A percentile compares a stretch with the other conserved stretches of the same genome.
Conservation (phyloP, 2,888 invertebrate genomes). For the Adelphocoris suturalis region DNA sequence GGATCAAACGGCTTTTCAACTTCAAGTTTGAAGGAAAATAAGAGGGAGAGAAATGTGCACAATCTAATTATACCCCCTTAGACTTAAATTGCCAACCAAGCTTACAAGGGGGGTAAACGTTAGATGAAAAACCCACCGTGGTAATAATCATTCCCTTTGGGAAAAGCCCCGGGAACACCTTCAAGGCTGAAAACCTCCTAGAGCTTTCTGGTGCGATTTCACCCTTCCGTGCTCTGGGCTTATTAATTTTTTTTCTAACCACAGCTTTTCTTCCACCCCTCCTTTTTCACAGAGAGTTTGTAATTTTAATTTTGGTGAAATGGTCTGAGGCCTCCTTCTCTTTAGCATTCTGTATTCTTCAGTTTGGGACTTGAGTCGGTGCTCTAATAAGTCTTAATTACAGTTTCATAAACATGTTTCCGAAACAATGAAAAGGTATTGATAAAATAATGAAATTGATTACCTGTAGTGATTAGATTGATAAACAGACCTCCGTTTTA, state of each 20-base stretch:
- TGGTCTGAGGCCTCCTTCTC: background rate
- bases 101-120: conserved; percentile 43
- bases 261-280: background rate
- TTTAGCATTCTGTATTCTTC: background rate
- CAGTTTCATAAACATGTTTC: too few species aligned
- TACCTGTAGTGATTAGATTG: too few species aligned
- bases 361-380: background rate
- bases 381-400: background rate
- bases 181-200: conserved; percentile 30
- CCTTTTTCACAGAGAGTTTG: conserved; percentile 41
- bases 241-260: conserved; percentile 62
- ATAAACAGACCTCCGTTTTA: too few species aligned
- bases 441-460: too few species aligned
- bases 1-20: conserved; percentile 60
- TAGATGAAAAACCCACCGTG: conserved; percentile 57
- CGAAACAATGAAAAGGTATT: too few species aligned
- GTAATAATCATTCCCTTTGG: conserved; percentile 66
- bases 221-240: conserved; percentile 58
- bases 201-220: conserved; percentile 58
- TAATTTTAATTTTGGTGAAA: conserved; percentile 62
- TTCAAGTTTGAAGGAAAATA: conserved; percentile 53
- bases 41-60: conserved; percentile 40
- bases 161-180: conserved; percentile 54
- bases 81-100: conserved; percentile 56
- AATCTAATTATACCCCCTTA: conserved; percentile 58